These are phyloP conservation scores for Planococcus citri DNA, from an alignment of 1,140 invertebrate genomes.

Conservation along the genomic window DNA sequence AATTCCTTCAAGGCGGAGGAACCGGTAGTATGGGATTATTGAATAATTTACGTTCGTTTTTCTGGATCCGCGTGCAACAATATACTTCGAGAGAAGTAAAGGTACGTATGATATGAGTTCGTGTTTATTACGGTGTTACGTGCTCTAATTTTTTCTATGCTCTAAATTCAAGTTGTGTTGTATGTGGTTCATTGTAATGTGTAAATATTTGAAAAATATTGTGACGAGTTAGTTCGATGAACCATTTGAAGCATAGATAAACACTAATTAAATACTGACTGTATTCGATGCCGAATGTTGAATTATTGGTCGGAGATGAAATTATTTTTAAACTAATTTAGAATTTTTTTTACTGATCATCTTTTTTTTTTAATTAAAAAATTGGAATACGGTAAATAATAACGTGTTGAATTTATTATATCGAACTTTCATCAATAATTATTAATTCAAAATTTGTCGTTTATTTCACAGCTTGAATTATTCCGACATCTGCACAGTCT, in stretches of 20 bases:
- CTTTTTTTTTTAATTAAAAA: no score
- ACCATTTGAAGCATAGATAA: no score
- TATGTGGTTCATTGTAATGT: background rate
- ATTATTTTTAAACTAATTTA: no score
- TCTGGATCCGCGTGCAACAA: slow-evolving; percentile 93
- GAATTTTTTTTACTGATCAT: no score
- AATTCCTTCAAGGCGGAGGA: slow-evolving; percentile 86
- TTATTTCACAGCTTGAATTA: slow-evolving; percentile 52
- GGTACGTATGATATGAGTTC: slow-evolving; percentile 39
- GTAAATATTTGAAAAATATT: background rate
- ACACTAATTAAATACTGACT: no score
- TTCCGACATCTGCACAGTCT: slow-evolving; percentile 76
- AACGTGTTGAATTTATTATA: no score
- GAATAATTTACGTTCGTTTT: slow-evolving; percentile 76
- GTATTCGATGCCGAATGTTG: no score
- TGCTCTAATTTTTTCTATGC: background rate
- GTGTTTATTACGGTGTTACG: background rate
- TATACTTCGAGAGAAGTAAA: slow-evolving; percentile 87
- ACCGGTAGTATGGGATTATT: slow-evolving; percentile 83
- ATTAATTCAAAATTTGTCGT: slow-evolving; percentile 23
- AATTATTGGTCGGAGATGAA: no score
- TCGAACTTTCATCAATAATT: background rate
- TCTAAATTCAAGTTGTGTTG: background rate
- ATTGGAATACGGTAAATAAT: no score
- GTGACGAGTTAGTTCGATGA: no score